phyloP scores from a whole-genome alignment of 1,140 invertebrate species.

The Coboldia fuscipes region DNA sequence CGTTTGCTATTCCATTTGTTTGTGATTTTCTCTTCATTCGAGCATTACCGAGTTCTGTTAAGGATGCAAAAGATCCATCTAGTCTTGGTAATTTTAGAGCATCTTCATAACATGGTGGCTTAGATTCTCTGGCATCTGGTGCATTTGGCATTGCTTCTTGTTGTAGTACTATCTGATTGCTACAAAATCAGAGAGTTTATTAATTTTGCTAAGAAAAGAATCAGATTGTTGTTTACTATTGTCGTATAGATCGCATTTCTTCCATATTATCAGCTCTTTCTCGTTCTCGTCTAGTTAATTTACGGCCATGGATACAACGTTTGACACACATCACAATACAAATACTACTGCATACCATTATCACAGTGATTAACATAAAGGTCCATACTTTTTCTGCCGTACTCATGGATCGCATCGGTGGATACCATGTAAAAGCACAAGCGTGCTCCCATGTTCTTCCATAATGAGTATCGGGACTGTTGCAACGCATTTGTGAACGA shows the following conservation, averaged over 20 bases:
- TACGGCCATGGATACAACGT: conserved; percentile 24
- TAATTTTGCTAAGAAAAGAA: too few species aligned
- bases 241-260: conserved; percentile 6
- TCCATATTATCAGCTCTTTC: conserved; percentile 29
- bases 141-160: conserved; percentile 32
- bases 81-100: conserved; percentile 43
- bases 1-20: too few species aligned
- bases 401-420: conserved; percentile 13
- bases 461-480: conserved; percentile 31
- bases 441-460: conserved; percentile 40
- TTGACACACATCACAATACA: conserved; percentile 26
- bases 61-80: conserved; percentile 30
- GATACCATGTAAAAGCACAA: conserved; percentile 35
- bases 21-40: too few species aligned
- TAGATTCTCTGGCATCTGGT: conserved; percentile 35
- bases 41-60: conserved; percentile 30
- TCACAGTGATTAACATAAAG: conserved; percentile 30
- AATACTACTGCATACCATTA: conserved; percentile 23
- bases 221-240: too few species aligned
- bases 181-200: conserved; percentile 2
- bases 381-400: conserved; percentile 31
- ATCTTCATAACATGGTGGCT: conserved; percentile 49
- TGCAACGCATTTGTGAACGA: conserved; percentile 25
- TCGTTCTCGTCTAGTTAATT: conserved; percentile 18
- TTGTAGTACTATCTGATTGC: conserved; percentile 27